These are phyloP conservation scores for Incurvaria masculella DNA, from an alignment of 2,888 invertebrate genomes.

Conservation along the genomic window DNA sequence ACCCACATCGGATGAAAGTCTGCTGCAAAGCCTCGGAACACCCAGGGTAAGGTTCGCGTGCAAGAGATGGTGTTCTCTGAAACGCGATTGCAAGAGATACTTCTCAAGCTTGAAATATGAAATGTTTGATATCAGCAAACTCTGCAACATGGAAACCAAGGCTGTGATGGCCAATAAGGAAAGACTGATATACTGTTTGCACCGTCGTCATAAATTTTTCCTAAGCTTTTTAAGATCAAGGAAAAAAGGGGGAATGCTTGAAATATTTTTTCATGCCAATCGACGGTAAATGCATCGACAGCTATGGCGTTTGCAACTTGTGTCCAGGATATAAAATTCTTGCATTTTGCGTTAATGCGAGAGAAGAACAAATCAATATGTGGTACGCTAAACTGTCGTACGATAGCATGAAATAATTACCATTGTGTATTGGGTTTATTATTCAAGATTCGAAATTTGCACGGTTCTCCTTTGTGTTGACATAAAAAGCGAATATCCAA, in stretches of 20 bases:
- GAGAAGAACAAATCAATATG: too few relatives aligned
- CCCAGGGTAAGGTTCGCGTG: background rate
- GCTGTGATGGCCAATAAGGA: conserved; percentile 4
- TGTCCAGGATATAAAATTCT: background rate
- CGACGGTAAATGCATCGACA: conserved; percentile 4
- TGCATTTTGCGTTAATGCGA: too few relatives aligned
- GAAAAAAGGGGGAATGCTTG: conserved; percentile 5
- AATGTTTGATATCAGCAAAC: background rate
- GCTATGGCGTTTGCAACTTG: background rate
- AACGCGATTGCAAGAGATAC: background rate
- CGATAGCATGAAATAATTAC: too few relatives aligned
- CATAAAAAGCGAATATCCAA: too few relatives aligned
- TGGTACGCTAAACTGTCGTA: too few relatives aligned
- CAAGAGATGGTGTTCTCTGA: background rate
- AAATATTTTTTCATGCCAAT: background rate
- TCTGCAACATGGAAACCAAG: background rate
- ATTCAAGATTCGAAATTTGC: too few relatives aligned
- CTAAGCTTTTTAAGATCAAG: too few relatives aligned
- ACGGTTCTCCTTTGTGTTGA: too few relatives aligned
- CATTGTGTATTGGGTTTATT: too few relatives aligned
- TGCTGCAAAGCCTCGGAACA: background rate
- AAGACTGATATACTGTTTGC: conserved; percentile 1
- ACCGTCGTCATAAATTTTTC: background rate
- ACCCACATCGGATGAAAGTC: background rate
- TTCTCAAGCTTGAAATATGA: background rate